Evolutionary conservation across 2,888 invertebrate species (phyloP), one percentile per base, ranked within the genome.

Genomic region (Euzophera pinguis): DNA sequence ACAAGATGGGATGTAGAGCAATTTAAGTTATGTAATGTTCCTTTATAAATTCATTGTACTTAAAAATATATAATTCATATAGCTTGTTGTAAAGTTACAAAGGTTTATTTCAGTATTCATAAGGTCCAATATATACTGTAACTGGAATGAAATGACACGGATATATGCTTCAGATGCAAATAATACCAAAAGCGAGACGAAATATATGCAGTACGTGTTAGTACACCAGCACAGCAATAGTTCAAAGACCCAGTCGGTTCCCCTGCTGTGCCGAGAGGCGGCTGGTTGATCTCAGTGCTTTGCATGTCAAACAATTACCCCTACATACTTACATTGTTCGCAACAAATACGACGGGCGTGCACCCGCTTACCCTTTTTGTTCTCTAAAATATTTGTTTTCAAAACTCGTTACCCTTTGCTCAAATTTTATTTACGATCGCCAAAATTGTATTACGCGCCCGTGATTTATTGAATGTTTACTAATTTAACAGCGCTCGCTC

Each of bases 221-320:
- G 13, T 62, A 65, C 48, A 53, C 67, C 63, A 65, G 64, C 62
- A 63, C 63, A 65, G 64, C 62, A 64, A 64, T 73, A 71, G 77
- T 75, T 76, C 74, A 78, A 74, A 80, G 77, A 73, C 73, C 71
- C 65, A 63, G 60, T 59, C 64, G 63, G 51, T 64, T 61, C 68
- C 72, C 71, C 73, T 67, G 72, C 63, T 59, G 60, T 56, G 67
- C 55, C 53, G 22, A 51, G 42, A 55, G 63, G 61, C 70, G 76
- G 73, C 73, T 75, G 75, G 73, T 72, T 77, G 78, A 81, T 83
- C 81, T 79, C 79, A 69, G 68, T 73, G 78, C 78, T 84, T 83
- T 84, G 78, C 83, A 84, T 84, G 76, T 78, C 79, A 79, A 82
- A 84, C 84, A 84, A 86, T 85, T 84, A 81, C 81, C 80, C 77